Conservation (phyloP, 2,797 vertebrate genomes). For the Amazona finschi region DNA sequence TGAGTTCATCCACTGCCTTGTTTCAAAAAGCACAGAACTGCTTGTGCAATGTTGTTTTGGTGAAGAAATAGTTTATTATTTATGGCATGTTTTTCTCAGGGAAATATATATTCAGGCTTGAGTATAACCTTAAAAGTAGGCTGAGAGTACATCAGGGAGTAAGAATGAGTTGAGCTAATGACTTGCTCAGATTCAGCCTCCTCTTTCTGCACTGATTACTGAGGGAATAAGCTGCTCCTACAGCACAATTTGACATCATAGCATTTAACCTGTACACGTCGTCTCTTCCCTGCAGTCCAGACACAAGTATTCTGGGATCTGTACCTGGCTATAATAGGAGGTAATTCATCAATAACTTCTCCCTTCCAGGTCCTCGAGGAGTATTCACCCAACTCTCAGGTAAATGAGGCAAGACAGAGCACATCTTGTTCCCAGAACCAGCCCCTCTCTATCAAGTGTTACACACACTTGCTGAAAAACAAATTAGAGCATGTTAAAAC, state of each 20-base stretch:
- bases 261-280: not conserved
- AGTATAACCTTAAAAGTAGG: conserved; percentile 24
- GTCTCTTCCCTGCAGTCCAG: not conserved
- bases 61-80: conserved; percentile 34
- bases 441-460: not conserved
- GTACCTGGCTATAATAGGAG: not conserved
- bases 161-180: not conserved
- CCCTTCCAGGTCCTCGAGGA: not conserved
- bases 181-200: not conserved
- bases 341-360: conserved; percentile 12
- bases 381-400: not conserved
- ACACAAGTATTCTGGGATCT: not conserved
- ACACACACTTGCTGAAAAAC: not conserved
- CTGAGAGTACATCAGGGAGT: conserved; percentile 19
- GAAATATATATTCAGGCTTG: not conserved
- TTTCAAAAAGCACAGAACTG: not conserved
- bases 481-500: conserved; percentile 40
- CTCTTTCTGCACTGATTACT: not conserved
- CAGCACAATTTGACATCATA: not conserved
- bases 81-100: conserved; percentile 16
- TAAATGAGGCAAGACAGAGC: conserved; percentile 19
- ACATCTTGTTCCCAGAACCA: not conserved
- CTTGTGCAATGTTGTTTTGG: not conserved
- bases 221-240: not conserved
- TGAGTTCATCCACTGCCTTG: not conserved